Base-by-base conservation (phyloP, 2,113 vertebrate genomes). In the Mormyrus iriodes region DNA sequence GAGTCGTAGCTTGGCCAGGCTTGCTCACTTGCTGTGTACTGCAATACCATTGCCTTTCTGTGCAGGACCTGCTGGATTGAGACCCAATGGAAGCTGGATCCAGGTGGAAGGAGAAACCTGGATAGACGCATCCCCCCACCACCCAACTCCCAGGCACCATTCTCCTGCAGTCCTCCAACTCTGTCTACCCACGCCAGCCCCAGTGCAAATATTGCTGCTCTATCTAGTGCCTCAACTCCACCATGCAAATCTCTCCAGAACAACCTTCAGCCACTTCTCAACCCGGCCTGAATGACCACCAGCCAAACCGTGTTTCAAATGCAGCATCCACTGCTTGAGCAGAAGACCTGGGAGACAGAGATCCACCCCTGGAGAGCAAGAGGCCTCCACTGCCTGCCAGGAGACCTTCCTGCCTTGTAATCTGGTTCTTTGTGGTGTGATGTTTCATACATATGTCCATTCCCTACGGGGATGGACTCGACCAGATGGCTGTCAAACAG, bases 31-130 rank as follows among this genome's bases (percentile, higher is more conserved):
- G 58, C n/a, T 65, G 31, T 76, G 31, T 39, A 31, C 69, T 76
- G 35, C 39, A 76, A 76, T 76, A 15, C 31, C 27, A 17, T 73
- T 35, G 69, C 31, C 13, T 55, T 19, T 53, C 17, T 53, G 15
- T 55, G 52, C 52, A 87, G 49, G 52, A 85, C 39, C 88, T 89
- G 3, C 52, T 89, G 76, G 88, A 89, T 8, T 85, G 35, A 84
- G 65, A 82, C 1, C 69, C 69, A 52, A 69, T 79, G 31, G 9
- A 49, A 79, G 65, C 48, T 51, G 88, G 19, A 39, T 76, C 88
- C 46, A 79, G 42, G 44, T 88, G 44, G 27, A 88, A 42, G 55
- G 65, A 79, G 65, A 52, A 65, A 39, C 88, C 48, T 73, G 88
- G 76, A 55, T 24, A 83, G 35, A 17, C 15, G 10, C 48, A 13